Base-by-base conservation (phyloP, 2,888 invertebrate species). In the Brachyopa scutellaris region DNA sequence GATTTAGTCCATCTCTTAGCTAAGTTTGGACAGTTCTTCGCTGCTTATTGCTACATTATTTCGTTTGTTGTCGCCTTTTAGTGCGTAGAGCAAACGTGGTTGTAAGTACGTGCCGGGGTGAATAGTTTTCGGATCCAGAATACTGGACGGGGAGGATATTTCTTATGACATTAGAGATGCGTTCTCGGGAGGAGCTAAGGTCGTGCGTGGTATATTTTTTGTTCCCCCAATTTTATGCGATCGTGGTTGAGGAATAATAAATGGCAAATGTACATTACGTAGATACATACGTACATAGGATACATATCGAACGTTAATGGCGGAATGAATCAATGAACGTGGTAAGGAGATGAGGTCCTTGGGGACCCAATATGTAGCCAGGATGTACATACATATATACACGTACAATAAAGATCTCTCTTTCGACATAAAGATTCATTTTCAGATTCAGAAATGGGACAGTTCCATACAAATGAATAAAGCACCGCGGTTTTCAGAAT, bases 51-150 rank as follows among this genome's bases (percentile, higher is more conserved):
- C 1, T 40, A 1, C 9, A 31, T 36, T 19, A 1, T 4, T 15
- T 38, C n/a, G n/a, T 21, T 11, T 51, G 47, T 51, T 9, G 26
- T 11, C 13, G 19, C 26, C 17, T 55, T 53, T 53, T 33, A 13
- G 23, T 29, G 8, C 13, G 11, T 6, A 38, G 38, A 1, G 38
- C 2, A 6, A 8, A 26, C 26, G 62, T 73, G 62, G 64, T 19
- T 36, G n/a, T 11, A 29, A 40, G 31, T 73, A 79, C 73, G 78
- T 79, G 72, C 40, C 57, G 13, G 33, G 29, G 26, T 53, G 47
- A 62, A 53, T 55, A 36, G 42, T 42, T 47, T 45, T 31, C 13
- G 29, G 8, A 26, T 5, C 6, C 26, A 26, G 26, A 26, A 6
- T 26, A 6, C 6, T 26, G n/a, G n/a, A 26, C 6, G 26, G 19